Evolutionary conservation across 2,888 invertebrate genomes (phyloP), one percentile per base, ranked within the genome.

Genomic region (Drosophila paucipuncta): DNA sequence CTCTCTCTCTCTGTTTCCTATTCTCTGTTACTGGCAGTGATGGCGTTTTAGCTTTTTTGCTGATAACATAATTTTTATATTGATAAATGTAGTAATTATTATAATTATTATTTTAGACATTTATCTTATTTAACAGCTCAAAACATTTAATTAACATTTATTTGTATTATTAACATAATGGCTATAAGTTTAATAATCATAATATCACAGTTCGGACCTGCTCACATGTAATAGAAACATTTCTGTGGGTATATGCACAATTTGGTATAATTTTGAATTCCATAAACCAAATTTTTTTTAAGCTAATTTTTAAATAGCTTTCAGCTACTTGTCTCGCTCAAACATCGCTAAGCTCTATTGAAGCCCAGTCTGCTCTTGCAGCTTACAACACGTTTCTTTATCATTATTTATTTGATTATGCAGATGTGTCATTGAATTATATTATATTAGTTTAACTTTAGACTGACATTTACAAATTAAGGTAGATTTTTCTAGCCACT

Each of bases 11-110:
- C 37, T n/a, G 7, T 25, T 35, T 55, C 50, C 54, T 63, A 67
- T 62, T 61, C 62, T 66, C 67, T 62, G 80, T 62, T 68, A 30
- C 61, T 53, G 11, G 16, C 33, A 71, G 78, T 71, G 80, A 25
- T 78, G 62, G 11, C 37, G 4, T 25, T 2, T 50, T 2, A 53
- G 64, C 69, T 11, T 10, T 64, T 67, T 55, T 25, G 22, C 43
- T 11, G 5, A 25, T 16, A 25, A 25, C n/a, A n/a, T n/a, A 41
- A 10, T n/a, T 41, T 41, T 10, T n/a, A 10, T 10, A 4, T 41
- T 4, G 2, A 41, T n/a, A 4, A 2, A 37, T 16, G 1, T 37
- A 10, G 5, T 10, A n/a, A 4, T 10, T 41, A 39, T 41, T n/a
- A 18, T 18, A 39, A 9, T 7, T 18, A 47, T 1, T 1, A 7